These are phyloP conservation scores for Drosophila tsacasi DNA, from an alignment of 1,140 invertebrate genomes.

Conservation along the genomic window DNA sequence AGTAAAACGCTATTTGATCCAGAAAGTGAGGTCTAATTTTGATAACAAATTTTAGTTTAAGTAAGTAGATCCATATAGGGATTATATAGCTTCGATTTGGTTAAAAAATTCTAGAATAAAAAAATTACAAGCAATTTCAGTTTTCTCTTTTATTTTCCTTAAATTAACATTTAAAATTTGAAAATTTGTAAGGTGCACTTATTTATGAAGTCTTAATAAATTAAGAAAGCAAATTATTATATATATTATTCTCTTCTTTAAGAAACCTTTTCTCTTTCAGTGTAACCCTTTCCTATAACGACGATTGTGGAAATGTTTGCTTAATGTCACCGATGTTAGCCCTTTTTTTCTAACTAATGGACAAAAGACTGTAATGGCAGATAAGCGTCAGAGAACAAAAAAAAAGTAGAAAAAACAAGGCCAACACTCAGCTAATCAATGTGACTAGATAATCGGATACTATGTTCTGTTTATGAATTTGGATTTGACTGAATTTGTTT, in stretches of 20 bases:
- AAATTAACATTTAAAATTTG: no score
- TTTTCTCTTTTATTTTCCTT: no score
- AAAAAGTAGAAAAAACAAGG: constrained; percentile 17
- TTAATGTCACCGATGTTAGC: constrained; percentile 4
- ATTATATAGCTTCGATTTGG: no score
- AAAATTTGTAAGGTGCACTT: no score
- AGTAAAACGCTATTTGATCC: constrained; percentile 2
- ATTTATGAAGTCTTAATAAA: neutral
- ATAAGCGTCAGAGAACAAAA: constrained; percentile 10
- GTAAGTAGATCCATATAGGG: no score
- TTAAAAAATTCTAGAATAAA: no score
- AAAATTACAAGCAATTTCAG: no score
- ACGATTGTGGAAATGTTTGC: neutral
- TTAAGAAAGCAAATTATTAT: neutral
- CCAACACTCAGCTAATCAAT: constrained; percentile 21
- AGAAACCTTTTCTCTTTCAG: neutral
- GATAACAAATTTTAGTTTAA: neutral
- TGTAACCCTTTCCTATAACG: neutral
- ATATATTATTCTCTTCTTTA: neutral
- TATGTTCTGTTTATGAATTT: constrained; percentile 3
- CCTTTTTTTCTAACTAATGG: constrained; percentile 14
- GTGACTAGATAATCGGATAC: constrained; percentile 24
- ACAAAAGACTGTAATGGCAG: constrained; percentile 25
- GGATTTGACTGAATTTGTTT: constrained; percentile 8
- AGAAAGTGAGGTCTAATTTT: neutral